Conservation (phyloP, 2,113 vertebrate species). For the Uria aalge region DNA sequence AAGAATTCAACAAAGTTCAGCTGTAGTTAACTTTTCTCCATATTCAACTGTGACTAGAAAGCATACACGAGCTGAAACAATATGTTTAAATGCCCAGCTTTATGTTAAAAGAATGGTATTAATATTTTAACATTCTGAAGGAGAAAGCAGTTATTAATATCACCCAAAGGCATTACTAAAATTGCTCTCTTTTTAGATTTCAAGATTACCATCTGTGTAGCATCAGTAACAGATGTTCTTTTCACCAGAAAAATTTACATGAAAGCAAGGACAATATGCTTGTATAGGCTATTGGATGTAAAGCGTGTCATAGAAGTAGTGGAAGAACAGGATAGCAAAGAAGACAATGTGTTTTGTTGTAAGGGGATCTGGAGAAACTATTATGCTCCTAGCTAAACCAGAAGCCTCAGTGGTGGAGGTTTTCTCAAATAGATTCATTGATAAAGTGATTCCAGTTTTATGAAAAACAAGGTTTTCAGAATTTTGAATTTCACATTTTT, state of each 20-base stretch:
- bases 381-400: neutral
- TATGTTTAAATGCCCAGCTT: neutral
- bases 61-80: neutral
- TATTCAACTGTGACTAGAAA: neutral
- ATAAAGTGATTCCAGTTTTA: neutral
- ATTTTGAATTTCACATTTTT: neutral
- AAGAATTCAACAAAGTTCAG: neutral
- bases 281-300: neutral
- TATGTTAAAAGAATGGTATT: conserved; percentile 27
- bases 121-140: conserved; percentile 50
- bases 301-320: neutral
- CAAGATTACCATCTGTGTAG: conserved; percentile 53
- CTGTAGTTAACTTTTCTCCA: neutral
- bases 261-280: conserved; percentile 41
- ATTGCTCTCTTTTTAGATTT: conserved; percentile 42
- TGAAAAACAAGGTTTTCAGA: neutral
- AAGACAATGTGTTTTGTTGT: neutral
- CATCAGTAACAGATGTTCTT: conserved; percentile 61
- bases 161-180: conserved; percentile 45
- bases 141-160: conserved; percentile 50
- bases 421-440: neutral
- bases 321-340: neutral
- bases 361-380: neutral
- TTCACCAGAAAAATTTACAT: conserved; percentile 42
- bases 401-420: neutral